Conservation (phyloP, 2,888 invertebrate species). For the Tetrapedia diversipes region DNA sequence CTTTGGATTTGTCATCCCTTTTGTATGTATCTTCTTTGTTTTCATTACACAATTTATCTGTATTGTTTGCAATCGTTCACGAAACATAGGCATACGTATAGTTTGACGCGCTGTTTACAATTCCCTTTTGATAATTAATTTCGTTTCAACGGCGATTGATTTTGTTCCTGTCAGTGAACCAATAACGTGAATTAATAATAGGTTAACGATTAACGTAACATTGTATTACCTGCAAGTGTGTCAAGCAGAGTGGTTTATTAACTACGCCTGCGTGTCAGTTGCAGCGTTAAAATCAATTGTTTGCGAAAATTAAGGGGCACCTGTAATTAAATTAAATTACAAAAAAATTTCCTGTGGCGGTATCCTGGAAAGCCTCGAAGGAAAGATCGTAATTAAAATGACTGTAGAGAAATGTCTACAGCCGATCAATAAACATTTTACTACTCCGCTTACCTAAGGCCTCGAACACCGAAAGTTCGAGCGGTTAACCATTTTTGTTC, state of each 20-base stretch:
- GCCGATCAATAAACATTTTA: no score
- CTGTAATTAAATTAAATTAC: no score
- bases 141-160: background rate
- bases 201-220: background rate
- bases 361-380: no score
- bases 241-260: conserved; percentile 8
- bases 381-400: no score
- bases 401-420: no score
- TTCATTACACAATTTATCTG: background rate
- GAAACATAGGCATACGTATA: background rate
- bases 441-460: no score
- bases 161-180: background rate
- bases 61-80: background rate
- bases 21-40: background rate
- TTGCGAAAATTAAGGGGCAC: background rate
- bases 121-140: conserved; percentile 3
- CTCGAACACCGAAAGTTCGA: no score
- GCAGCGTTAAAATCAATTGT: background rate
- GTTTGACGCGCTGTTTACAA: background rate
- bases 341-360: no score
- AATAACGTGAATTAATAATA: background rate
- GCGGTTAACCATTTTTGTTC: no score
- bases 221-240: background rate
- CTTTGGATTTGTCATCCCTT: no score
- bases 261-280: background rate